Conservation (phyloP, 2,888 invertebrate species). For the Lysandra bellargus region DNA sequence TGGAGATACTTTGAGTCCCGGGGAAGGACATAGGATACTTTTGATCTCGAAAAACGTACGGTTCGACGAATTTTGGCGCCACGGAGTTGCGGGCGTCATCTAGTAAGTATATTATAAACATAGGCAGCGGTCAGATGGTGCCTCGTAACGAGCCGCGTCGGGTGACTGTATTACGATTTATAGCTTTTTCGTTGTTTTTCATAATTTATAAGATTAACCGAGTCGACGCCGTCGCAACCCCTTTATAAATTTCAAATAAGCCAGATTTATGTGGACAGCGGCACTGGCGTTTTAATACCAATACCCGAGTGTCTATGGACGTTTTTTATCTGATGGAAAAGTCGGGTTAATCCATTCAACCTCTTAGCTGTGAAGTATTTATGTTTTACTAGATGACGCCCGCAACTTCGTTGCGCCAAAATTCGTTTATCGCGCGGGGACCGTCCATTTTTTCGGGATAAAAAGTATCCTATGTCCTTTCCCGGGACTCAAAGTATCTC, state of each 20-base stretch:
- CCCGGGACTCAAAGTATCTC: too few species aligned
- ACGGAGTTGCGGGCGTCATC: too few species aligned
- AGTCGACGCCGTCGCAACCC: constrained; percentile 50
- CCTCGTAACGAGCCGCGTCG: constrained; percentile 46
- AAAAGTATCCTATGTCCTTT: too few species aligned
- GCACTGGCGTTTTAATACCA: constrained; percentile 52
- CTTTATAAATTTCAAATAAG: constrained; percentile 65
- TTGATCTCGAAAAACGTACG: too few species aligned
- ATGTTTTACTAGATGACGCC: neutral
- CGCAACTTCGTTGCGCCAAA: too few species aligned
- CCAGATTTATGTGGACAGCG: constrained; percentile 56
- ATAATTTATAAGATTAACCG: constrained; percentile 67
- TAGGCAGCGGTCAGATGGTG: constrained; percentile 29
- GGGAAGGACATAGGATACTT: too few species aligned
- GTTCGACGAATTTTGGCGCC: too few species aligned
- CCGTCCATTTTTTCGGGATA: too few species aligned
- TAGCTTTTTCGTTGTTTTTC: constrained; percentile 66
- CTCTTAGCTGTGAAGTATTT: neutral
- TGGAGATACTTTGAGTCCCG: too few species aligned
- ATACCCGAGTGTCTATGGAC: constrained; percentile 20
- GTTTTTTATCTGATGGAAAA: constrained; percentile 7
- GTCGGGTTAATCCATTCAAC: neutral
- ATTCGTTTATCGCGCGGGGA: too few species aligned
- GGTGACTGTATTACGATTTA: constrained; percentile 63
- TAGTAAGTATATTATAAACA: constrained; percentile 10